A percentile compares a stretch with the other conserved stretches of the same genome.
phyloP scores from a whole-genome alignment of 2,888 invertebrate genomes.

The Xestia c-nigrum region DNA sequence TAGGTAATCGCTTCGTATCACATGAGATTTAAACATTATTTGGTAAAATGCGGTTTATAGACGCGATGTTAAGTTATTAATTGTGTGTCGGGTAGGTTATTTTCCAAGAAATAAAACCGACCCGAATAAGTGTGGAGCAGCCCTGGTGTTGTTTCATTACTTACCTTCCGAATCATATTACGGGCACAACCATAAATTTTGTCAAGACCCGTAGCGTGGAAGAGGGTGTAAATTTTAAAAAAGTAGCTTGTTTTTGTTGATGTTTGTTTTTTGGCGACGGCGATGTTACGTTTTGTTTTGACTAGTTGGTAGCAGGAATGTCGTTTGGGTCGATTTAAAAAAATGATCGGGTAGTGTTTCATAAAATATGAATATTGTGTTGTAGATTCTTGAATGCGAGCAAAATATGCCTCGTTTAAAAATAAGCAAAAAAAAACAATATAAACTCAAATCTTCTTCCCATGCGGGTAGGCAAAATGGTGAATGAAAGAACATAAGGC shows the following conservation, averaged over 20 bases:
- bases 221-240: constrained; percentile 45
- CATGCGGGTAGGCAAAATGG: too few relatives aligned
- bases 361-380: not conserved
- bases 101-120: not conserved
- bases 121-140: not conserved
- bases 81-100: not conserved
- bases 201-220: constrained; percentile 12
- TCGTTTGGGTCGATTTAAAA: not conserved
- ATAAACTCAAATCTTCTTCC: too few relatives aligned
- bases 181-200: constrained; percentile 41
- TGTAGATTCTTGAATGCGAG: too few relatives aligned
- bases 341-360: not conserved
- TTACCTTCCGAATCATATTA: constrained; percentile 53
- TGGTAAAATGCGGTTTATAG: not conserved
- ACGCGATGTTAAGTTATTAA: not conserved
- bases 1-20: not conserved
- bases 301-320: not conserved
- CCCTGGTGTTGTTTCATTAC: constrained; percentile 54
- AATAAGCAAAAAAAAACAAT: too few relatives aligned
- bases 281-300: constrained; percentile 14
- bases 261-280: constrained; percentile 24
- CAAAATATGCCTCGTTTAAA: not conserved
- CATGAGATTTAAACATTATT: not conserved
- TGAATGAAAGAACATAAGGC: too few relatives aligned
- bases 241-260: constrained; percentile 24